Conservation (phyloP, 2,888 invertebrate species). For the Ophion slaviceki region DNA sequence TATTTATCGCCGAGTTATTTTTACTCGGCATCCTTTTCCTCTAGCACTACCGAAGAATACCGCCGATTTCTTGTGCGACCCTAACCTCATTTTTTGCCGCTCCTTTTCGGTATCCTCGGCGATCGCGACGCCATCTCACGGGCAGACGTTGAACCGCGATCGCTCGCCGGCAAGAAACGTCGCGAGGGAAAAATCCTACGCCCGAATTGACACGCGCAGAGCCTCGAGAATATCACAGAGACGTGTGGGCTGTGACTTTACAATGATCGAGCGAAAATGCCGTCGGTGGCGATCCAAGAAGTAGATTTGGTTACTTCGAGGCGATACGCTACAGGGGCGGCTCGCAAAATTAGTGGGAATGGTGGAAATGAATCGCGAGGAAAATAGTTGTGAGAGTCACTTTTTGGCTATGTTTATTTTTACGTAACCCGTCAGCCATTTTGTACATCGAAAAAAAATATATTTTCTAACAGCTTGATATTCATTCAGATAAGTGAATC, state of each 20-base stretch:
- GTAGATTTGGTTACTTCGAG: background rate
- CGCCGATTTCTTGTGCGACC: background rate
- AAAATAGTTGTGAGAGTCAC: too few species aligned
- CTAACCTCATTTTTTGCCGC: conserved; percentile 12
- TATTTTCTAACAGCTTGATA: too few species aligned
- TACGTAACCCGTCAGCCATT: too few species aligned
- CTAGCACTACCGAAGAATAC: conserved; percentile 22
- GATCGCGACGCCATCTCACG: background rate
- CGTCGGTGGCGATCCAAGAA: background rate
- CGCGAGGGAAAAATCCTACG: background rate
- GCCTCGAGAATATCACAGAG: background rate
- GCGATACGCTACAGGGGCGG: background rate
- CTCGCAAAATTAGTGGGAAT: background rate
- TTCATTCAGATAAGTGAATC: too few species aligned
- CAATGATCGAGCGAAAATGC: background rate
- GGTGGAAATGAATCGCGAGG: background rate
- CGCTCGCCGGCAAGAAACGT: background rate
- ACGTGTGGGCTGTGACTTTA: background rate
- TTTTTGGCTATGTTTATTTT: too few species aligned
- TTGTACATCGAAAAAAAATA: too few species aligned
- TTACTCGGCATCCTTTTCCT: conserved; percentile 17
- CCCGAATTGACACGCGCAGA: background rate
- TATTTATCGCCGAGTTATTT: conserved; percentile 52
- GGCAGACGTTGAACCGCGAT: background rate
- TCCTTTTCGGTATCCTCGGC: background rate